Conservation (phyloP, 2,888 invertebrate species). For the Oxytorus armatus region DNA sequence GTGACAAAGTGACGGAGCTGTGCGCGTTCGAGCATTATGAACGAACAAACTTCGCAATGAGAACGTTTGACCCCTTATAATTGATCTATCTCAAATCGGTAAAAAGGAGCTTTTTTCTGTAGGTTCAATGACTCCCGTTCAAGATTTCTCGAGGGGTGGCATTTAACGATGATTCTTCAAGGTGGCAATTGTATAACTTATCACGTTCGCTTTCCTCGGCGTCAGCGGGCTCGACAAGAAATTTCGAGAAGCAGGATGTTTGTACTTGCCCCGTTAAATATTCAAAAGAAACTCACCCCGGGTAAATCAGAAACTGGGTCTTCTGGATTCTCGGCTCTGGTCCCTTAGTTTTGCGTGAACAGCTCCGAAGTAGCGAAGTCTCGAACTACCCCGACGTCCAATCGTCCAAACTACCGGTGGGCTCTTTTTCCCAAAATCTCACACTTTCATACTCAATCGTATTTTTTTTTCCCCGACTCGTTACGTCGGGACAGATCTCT, state of each 20-base stretch:
- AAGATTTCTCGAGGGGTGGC: neutral
- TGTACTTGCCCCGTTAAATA: slow-evolving; percentile 78
- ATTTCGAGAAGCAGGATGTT: slow-evolving; percentile 68
- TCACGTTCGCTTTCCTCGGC: slow-evolving; percentile 79
- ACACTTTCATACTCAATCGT: slow-evolving; percentile 24
- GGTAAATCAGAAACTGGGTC: neutral
- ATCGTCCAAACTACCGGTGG: neutral
- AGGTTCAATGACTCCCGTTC: neutral
- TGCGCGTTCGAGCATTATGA: slow-evolving; percentile 11
- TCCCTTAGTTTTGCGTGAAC: neutral
- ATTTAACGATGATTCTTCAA: slow-evolving; percentile 10
- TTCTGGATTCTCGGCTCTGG: slow-evolving; percentile 3
- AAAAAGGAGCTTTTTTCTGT: neutral
- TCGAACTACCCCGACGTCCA: neutral
- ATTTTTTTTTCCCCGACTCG: slow-evolving; percentile 5
- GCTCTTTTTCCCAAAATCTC: slow-evolving; percentile 14
- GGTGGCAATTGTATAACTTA: slow-evolving; percentile 72
- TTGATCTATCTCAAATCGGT: neutral
- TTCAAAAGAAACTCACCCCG: slow-evolving; percentile 73
- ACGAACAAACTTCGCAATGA: slow-evolving; percentile 14
- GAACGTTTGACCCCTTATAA: neutral
- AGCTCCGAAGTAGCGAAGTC: neutral
- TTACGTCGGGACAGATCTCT: slow-evolving; percentile 6
- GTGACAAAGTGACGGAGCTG: slow-evolving; percentile 64
- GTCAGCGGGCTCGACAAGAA: slow-evolving; percentile 75